Evolutionary conservation across 2,113 vertebrate genomes (phyloP).

Genomic region (Sebastes fasciatus): DNA sequence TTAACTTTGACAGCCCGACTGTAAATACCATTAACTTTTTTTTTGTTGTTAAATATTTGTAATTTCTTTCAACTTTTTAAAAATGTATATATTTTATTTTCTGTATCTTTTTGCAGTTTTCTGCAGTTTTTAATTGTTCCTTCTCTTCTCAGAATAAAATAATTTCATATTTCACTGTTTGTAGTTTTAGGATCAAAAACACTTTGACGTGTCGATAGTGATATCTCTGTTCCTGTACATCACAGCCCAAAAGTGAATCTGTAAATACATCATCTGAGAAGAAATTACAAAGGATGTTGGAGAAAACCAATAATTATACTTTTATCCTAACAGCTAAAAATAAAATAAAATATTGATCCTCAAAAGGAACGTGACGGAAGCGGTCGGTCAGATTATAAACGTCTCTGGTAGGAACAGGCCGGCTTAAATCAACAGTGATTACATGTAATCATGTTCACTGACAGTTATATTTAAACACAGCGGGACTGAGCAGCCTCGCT

Average conservation of each 20-base stretch:
- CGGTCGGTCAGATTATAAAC: background rate
- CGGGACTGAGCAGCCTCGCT: background rate
- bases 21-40: too few relatives aligned
- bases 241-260: too few relatives aligned
- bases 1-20: too few relatives aligned
- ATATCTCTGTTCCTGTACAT: background rate
- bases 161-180: background rate
- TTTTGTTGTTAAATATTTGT: too few relatives aligned
- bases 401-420: background rate
- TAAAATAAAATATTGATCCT: background rate
- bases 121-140: background rate
- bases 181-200: too few relatives aligned
- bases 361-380: background rate
- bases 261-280: too few relatives aligned
- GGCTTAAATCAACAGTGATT: conserved; percentile 34
- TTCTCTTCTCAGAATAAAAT: background rate
- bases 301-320: background rate
- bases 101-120: too few relatives aligned
- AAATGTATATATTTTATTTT: background rate
- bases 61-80: too few relatives aligned
- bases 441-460: conserved; percentile 31
- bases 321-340: background rate
- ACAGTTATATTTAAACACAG: conserved; percentile 42
- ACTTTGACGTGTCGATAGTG: background rate
- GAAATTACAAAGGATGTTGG: background rate